These are phyloP conservation scores for Mesodorylaimus sp. DNA, from an alignment of 2,888 invertebrate species.

Conservation along the genomic window DNA sequence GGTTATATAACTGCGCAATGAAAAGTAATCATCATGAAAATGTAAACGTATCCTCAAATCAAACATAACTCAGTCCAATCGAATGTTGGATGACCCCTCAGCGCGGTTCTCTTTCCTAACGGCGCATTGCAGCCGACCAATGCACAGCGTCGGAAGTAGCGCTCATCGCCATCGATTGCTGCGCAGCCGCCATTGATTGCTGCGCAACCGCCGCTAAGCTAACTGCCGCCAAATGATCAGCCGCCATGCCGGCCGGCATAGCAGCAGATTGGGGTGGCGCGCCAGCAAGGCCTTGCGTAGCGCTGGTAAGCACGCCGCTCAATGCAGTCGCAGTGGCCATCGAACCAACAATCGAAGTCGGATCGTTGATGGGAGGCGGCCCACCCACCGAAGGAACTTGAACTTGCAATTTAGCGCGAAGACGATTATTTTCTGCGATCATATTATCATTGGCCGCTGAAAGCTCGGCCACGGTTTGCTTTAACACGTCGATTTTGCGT, in stretches of 20 bases:
- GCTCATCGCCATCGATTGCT: neutral
- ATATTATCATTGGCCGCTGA: slow-evolving; percentile 59
- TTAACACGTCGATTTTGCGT: slow-evolving; percentile 49
- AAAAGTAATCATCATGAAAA: too few relatives aligned
- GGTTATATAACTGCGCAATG: too few relatives aligned
- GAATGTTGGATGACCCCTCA: neutral
- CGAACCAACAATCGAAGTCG: neutral
- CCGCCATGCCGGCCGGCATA: neutral
- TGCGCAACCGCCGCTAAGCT: neutral
- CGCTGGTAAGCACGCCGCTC: neutral
- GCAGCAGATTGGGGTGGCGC: neutral
- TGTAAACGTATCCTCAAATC: too few relatives aligned
- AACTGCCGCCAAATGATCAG: neutral
- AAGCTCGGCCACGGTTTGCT: slow-evolving; percentile 50
- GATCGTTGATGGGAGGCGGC: neutral
- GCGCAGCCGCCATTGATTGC: too few relatives aligned
- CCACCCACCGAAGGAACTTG: neutral
- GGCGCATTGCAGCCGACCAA: neutral
- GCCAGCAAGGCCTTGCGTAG: neutral
- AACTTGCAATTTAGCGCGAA: slow-evolving; percentile 35
- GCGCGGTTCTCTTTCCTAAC: neutral
- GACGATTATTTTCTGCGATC: slow-evolving; percentile 53
- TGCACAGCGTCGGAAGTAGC: neutral
- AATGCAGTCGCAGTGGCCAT: neutral
- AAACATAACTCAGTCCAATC: too few relatives aligned